These are phyloP conservation scores for Troides helena DNA, from an alignment of 2,888 invertebrate species.

Conservation along the genomic window DNA sequence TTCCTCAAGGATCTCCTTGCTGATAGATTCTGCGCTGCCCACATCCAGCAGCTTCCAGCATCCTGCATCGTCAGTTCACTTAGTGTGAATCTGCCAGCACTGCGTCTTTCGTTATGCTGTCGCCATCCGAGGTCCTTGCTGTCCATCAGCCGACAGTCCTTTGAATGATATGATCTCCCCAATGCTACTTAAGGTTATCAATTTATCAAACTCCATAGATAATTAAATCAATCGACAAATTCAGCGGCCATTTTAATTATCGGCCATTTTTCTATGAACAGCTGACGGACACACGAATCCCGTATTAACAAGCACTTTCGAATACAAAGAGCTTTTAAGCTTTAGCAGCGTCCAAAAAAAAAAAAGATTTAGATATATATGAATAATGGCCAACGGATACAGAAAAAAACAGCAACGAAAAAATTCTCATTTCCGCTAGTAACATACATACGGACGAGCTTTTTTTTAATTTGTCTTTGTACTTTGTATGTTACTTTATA, in stretches of 20 bases:
- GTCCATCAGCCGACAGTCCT: too few relatives aligned
- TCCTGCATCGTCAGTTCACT: too few relatives aligned
- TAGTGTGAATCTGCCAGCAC: too few relatives aligned
- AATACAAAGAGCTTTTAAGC: constrained; percentile 25
- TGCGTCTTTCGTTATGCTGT: too few relatives aligned
- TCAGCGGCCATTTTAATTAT: background rate
- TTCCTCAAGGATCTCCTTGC: too few relatives aligned
- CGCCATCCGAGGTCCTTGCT: too few relatives aligned
- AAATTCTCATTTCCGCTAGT: constrained; percentile 15
- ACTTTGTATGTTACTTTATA: background rate
- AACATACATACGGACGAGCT: constrained; percentile 9
- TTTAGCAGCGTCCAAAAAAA: constrained; percentile 11
- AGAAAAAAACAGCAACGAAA: constrained; percentile 11
- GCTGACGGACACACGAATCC: constrained; percentile 20
- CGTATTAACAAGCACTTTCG: constrained; percentile 26
- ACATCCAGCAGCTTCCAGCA: too few relatives aligned
- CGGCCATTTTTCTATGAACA: constrained; percentile 4
- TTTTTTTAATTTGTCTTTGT: constrained; percentile 20
- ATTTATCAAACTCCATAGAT: too few relatives aligned
- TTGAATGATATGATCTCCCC: too few relatives aligned
- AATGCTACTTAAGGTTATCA: too few relatives aligned
- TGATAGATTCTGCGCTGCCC: too few relatives aligned
- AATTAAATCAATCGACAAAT: background rate
- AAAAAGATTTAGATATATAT: constrained; percentile 14
- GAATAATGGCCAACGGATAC: constrained; percentile 16